Evolutionary conservation across 2,797 vertebrate species (phyloP).

Genomic region (Alectoris magna): DNA sequence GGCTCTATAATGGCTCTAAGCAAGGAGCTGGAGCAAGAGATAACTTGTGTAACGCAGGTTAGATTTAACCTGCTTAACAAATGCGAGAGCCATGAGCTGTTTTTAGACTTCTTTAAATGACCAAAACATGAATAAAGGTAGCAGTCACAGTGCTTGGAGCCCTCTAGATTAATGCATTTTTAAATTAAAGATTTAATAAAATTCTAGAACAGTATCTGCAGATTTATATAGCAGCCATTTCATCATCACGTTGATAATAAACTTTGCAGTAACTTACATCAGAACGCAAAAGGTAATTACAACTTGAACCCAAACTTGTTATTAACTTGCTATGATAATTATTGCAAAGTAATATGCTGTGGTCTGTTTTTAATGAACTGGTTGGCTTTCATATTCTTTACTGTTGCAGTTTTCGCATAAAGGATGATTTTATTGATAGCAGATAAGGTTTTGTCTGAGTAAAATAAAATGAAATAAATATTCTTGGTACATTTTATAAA

Average conservation of each 20-base stretch:
- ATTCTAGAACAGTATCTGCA: background rate
- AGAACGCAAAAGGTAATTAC: background rate
- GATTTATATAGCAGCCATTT: background rate
- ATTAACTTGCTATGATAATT: background rate
- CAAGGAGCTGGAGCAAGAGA: background rate
- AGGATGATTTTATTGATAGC: background rate
- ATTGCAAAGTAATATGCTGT: background rate
- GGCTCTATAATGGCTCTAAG: background rate
- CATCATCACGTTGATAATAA: background rate
- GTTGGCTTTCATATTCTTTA: background rate
- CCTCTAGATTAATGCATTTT: background rate
- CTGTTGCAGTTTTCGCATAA: background rate
- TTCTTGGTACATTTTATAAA: background rate
- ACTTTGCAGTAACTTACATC: background rate
- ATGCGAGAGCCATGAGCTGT: background rate
- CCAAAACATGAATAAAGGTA: background rate
- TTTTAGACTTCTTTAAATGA: background rate
- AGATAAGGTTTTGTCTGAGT: background rate
- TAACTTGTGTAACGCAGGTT: background rate
- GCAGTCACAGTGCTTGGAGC: background rate
- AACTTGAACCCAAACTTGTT: background rate
- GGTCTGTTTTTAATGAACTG: slow-evolving; percentile 1
- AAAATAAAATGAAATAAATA: background rate
- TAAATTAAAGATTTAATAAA: accelerated
- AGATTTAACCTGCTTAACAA: background rate